Evolutionary conservation across 2,113 vertebrate genomes (phyloP).

Genomic region (Theropithecus gelada): DNA sequence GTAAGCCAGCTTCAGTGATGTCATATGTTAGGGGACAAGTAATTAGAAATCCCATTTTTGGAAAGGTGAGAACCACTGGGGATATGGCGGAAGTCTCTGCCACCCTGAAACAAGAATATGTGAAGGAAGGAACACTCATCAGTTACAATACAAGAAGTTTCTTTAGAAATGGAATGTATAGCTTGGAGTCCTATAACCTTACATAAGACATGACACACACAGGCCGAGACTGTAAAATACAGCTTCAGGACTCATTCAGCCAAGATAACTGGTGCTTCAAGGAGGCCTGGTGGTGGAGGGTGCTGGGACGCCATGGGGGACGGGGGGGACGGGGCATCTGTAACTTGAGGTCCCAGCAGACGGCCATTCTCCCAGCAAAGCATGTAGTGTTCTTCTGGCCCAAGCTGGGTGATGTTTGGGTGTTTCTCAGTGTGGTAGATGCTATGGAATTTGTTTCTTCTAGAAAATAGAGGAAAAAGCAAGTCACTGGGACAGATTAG

Average conservation of each 20-base stretch:
- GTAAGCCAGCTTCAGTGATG: background rate
- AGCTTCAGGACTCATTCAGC: background rate
- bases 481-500: background rate
- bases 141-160: background rate
- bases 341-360: background rate
- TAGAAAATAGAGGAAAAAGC: background rate
- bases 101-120: background rate
- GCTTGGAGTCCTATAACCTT: background rate
- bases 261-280: background rate
- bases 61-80: background rate
- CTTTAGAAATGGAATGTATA: background rate
- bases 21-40: background rate
- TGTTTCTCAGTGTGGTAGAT: background rate
- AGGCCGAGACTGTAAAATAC: background rate
- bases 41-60: background rate
- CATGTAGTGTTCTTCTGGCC: background rate
- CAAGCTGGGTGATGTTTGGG: background rate
- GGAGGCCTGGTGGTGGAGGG: background rate
- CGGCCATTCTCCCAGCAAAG: background rate
- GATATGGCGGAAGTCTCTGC: background rate
- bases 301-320: rapidly evolving
- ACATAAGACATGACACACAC: background rate
- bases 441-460: background rate
- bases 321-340: rapidly evolving
- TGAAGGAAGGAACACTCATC: background rate